These are phyloP conservation scores for Bathynomus jamesi DNA, from an alignment of 1,140 invertebrate genomes.

Conservation along the genomic window DNA sequence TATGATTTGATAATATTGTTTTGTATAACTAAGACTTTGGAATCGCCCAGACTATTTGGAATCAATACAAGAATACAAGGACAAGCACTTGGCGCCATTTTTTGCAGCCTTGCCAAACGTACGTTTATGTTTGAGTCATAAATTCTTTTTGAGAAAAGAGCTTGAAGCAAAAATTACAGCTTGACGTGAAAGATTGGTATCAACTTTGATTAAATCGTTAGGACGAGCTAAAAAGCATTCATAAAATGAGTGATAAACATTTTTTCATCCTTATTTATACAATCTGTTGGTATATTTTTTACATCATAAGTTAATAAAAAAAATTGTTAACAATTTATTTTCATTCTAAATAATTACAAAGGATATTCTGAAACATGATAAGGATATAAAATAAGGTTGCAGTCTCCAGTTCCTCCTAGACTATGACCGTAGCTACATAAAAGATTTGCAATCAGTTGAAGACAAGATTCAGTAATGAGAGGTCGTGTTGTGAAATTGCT, in stretches of 20 bases:
- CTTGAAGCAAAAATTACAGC: too few relatives aligned
- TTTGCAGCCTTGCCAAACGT: background rate
- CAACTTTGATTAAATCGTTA: too few relatives aligned
- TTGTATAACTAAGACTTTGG: background rate
- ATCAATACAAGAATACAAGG: slow-evolving; percentile 1
- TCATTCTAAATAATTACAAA: too few relatives aligned
- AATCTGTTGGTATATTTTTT: too few relatives aligned
- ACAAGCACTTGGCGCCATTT: background rate
- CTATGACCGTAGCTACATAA: background rate
- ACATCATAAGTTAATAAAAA: too few relatives aligned
- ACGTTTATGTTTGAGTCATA: background rate
- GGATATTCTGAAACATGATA: too few relatives aligned
- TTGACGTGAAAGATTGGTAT: too few relatives aligned
- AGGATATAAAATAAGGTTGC: too few relatives aligned
- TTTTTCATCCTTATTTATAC: too few relatives aligned
- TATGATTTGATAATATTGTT: background rate
- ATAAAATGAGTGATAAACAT: too few relatives aligned
- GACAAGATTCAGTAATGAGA: background rate
- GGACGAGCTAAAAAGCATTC: too few relatives aligned
- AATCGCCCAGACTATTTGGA: background rate
- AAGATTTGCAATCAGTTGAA: background rate
- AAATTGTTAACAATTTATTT: too few relatives aligned
- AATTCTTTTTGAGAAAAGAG: background rate
- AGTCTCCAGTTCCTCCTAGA: background rate
- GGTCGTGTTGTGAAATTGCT: background rate